Conservation (phyloP, 1,140 invertebrate genomes). For the Pachypsylla venusta region DNA sequence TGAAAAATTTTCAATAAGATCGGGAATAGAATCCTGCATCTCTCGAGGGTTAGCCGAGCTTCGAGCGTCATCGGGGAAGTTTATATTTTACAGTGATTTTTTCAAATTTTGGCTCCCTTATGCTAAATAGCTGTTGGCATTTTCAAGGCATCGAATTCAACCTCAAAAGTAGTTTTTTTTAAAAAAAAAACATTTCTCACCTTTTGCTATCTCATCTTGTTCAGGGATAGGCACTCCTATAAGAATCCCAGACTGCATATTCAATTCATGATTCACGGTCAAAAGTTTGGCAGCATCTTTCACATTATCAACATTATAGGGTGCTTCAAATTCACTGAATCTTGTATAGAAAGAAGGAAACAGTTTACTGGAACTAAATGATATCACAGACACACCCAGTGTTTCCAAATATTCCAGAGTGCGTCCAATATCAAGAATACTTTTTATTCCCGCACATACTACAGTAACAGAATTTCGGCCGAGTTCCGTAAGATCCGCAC, state of each 20-base stretch:
- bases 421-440: conserved; percentile 86
- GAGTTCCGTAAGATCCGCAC: conserved; percentile 85
- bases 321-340: conserved; percentile 49
- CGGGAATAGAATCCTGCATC: too few relatives aligned
- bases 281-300: conserved; percentile 58
- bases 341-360: conserved; percentile 86
- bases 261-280: conserved; percentile 37
- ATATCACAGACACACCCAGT: conserved; percentile 77
- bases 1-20: too few relatives aligned
- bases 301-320: conserved; percentile 44
- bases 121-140: too few relatives aligned
- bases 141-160: too few relatives aligned
- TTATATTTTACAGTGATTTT: too few relatives aligned
- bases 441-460: conserved; percentile 91
- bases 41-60: too few relatives aligned
- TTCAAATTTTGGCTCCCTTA: too few relatives aligned
- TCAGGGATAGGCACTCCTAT: conserved; percentile 83
- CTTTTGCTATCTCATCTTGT: conserved; percentile 41
- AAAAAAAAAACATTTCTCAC: too few relatives aligned
- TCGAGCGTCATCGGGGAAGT: too few relatives aligned
- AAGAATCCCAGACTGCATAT: conserved; percentile 62
- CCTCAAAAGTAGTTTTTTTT: too few relatives aligned
- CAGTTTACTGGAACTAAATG: conserved; percentile 42
- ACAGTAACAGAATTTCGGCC: conserved; percentile 73
- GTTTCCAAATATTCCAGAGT: conserved; percentile 95